Conservation (phyloP, 1,140 invertebrate genomes). For the Drosophila sproati region DNA sequence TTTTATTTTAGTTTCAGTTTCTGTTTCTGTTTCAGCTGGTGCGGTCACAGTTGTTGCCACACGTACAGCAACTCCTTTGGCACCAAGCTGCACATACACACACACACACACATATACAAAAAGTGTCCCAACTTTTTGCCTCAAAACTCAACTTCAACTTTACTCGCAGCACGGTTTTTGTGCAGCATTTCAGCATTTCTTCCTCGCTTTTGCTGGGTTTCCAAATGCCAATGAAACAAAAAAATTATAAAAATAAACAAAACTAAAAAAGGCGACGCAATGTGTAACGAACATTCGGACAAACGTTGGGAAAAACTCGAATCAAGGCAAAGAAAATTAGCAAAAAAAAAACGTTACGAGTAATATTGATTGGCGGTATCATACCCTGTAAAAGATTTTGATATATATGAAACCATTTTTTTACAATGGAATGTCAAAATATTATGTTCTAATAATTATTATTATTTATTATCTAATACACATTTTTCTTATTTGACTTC, state of each 20-base stretch:
- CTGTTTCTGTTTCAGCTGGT: background rate
- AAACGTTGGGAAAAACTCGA: slow-evolving; percentile 37
- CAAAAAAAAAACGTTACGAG: slow-evolving; percentile 8
- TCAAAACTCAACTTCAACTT: slow-evolving; percentile 20
- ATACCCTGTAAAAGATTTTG: slow-evolving; percentile 19
- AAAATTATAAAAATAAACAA: slow-evolving; percentile 18
- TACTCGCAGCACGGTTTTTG: slow-evolving; percentile 40
- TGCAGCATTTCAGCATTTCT: slow-evolving; percentile 39
- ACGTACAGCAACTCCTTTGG: slow-evolving; percentile 28
- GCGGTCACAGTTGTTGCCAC: slow-evolving; percentile 23
- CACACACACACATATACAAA: slow-evolving; percentile 15
- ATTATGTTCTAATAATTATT: too few relatives aligned
- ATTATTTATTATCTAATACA: too few relatives aligned
- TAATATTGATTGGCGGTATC: background rate
- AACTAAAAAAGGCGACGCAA: slow-evolving; percentile 20
- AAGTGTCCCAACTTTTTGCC: slow-evolving; percentile 37
- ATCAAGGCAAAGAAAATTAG: slow-evolving; percentile 28
- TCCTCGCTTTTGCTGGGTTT: slow-evolving; percentile 68
- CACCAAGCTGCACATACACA: slow-evolving; percentile 4
- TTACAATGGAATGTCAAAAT: too few relatives aligned
- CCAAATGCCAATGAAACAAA: slow-evolving; percentile 63
- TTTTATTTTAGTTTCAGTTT: slow-evolving; percentile 8
- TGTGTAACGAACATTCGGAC: slow-evolving; percentile 46
- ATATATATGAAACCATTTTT: background rate
- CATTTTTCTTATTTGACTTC: too few relatives aligned